These are phyloP conservation scores for Etheostoma spectabile DNA, from an alignment of 2,113 vertebrate genomes.

Conservation along the genomic window DNA sequence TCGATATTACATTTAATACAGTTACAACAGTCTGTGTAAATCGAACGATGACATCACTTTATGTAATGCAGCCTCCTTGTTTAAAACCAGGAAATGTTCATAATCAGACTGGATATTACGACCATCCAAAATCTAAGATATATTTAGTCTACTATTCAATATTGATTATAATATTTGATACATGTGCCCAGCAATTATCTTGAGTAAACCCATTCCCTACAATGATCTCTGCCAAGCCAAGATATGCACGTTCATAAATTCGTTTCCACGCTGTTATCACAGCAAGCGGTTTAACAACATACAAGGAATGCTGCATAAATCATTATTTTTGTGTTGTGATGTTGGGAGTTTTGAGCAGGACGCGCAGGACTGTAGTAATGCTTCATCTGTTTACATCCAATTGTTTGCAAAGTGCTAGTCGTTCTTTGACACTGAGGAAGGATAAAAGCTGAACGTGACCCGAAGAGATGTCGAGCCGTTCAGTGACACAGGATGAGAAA, in stretches of 20 bases:
- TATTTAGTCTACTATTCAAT: too few species aligned
- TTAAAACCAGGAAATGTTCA: too few species aligned
- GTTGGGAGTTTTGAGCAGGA: slow-evolving; percentile 2
- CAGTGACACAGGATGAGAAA: slow-evolving; percentile 13
- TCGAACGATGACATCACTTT: too few species aligned
- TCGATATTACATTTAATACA: too few species aligned
- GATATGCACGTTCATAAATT: slow-evolving; percentile 3
- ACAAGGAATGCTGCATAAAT: background rate
- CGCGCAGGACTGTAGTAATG: background rate
- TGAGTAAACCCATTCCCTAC: slow-evolving; percentile 1
- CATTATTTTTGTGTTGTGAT: background rate
- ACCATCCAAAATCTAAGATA: too few species aligned
- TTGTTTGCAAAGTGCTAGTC: background rate
- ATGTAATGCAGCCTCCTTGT: too few species aligned
- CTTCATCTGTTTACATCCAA: slow-evolving; percentile 6
- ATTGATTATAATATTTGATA: too few species aligned
- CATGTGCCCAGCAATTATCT: too few species aligned
- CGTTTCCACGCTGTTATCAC: background rate
- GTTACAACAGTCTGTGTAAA: too few species aligned
- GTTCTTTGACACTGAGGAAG: background rate
- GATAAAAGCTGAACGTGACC: slow-evolving; percentile 2
- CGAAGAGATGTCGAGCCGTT: background rate
- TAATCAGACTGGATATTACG: too few species aligned
- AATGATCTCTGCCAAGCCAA: background rate
- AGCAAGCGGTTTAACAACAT: background rate